Base-by-base conservation (phyloP, 2,888 invertebrate genomes). In the Zeuzera pyrina region DNA sequence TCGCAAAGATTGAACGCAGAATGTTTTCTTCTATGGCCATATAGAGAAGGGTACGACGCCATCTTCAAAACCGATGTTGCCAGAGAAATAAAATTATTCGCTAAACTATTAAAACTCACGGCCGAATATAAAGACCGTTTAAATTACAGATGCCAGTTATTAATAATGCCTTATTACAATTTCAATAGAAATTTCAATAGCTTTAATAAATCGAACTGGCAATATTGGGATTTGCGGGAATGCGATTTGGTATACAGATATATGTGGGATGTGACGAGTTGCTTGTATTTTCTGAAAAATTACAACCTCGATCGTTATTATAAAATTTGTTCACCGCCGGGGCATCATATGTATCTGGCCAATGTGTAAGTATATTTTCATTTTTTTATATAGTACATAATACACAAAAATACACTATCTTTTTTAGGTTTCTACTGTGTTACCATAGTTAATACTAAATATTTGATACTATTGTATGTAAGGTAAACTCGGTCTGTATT, bases 181-280 rank as follows among this genome's bases (percentile, higher is more conserved):
- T 44, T 45, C 34, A 49, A 50, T 42, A 41, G 35, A 27, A 47
- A 51, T 29, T 42, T 40, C 25, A 29, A 29, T 22, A 35, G 29
- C 32, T 34, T 30, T 13, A 22, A 34, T 19, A 43, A 35, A 29
- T 33, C 30, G 15, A 29, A 36, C 19, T 64, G 66, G 62, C 60
- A 60, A 45, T 51, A 54, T 44, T 45, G 42, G 11, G 36, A 36
- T 12, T 45, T 51, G 44, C 43, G 55, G 31, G 60, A 66, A 22
- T 47, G 66, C 28, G 84, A 85, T 12, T 52, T 81, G 19, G 73
- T 86, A 32, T 84, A 87, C 39, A 52, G 45, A 15, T 89, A 89
- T 52, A 87, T 87, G 63, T 87, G 86, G 70, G 88, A 89, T 63
- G 86, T 87, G 7, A 87, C 86, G 35, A 88, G 88, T 34, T 87